These are phyloP conservation scores for Liopterus haemorrhoidalis DNA, from an alignment of 2,888 invertebrate genomes.

Conservation along the genomic window DNA sequence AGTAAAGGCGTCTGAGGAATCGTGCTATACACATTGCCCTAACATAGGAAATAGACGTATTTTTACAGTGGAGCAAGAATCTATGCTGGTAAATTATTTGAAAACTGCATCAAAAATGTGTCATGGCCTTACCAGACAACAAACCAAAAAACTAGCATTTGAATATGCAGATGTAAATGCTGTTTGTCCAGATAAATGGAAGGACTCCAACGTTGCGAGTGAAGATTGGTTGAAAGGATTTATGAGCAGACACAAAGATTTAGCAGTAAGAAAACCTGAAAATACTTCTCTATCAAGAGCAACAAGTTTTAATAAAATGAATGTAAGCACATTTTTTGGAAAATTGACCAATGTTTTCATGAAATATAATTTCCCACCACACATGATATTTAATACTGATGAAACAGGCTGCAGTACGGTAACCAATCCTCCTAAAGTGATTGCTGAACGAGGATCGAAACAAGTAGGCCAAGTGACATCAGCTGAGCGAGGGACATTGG, in stretches of 20 bases:
- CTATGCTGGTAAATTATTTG: constrained; percentile 25
- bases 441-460: constrained; percentile 25
- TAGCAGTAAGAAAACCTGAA: constrained; percentile 12
- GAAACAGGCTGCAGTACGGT: constrained; percentile 25
- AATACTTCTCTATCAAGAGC: constrained; percentile 13
- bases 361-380: constrained; percentile 9
- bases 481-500: constrained; percentile 13
- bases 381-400: constrained; percentile 14
- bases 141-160: constrained; percentile 27
- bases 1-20: constrained; percentile 19
- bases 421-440: constrained; percentile 27
- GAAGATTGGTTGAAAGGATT: constrained; percentile 27
- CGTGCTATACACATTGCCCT: constrained; percentile 19
- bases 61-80: constrained; percentile 27
- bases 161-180: constrained; percentile 26
- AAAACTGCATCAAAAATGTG: constrained; percentile 30
- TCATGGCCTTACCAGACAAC: constrained; percentile 26
- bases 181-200: constrained; percentile 24
- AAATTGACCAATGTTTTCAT: constrained; percentile 10
- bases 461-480: constrained; percentile 28
- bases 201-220: constrained; percentile 22
- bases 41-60: constrained; percentile 28
- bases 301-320: constrained; percentile 17
- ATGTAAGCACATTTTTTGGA: constrained; percentile 14
- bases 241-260: too few relatives aligned